phyloP scores from a whole-genome alignment of 2,113 vertebrate species.

The Tapirus terrestris region DNA sequence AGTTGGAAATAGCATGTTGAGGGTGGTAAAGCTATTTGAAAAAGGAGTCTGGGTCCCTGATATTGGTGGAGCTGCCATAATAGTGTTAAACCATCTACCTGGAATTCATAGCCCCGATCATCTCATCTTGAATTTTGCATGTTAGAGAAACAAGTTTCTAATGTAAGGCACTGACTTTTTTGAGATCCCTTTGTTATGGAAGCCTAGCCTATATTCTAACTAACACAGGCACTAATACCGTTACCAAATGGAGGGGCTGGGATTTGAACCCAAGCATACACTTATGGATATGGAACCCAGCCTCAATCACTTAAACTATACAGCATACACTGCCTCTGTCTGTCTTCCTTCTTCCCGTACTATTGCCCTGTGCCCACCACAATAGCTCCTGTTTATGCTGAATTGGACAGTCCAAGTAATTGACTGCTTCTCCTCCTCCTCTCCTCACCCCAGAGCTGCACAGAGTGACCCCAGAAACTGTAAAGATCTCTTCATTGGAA shows the following conservation, averaged over 20 bases:
- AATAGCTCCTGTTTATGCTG: neutral
- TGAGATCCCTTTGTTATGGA: neutral
- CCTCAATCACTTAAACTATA: no score
- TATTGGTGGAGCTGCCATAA: no score
- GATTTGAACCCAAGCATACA: neutral
- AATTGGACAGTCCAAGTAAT: neutral
- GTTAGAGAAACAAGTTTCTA: no score
- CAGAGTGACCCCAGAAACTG: neutral
- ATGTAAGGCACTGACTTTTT: no score
- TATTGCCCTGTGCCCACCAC: neutral
- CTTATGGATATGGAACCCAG: neutral
- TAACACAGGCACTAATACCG: neutral
- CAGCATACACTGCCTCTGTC: neutral
- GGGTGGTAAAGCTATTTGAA: no score
- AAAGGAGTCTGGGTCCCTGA: no score
- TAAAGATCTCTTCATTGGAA: neutral
- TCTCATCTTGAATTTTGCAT: no score
- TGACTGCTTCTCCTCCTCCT: neutral
- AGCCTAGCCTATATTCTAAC: neutral
- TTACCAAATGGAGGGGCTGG: neutral
- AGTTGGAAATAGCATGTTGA: no score
- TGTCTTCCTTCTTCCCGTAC: neutral
- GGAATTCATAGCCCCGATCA: no score
- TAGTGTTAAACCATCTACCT: no score
- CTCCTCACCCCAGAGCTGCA: neutral